Conservation (phyloP, 2,797 vertebrate genomes). For the Pseudochromis fuscus region DNA sequence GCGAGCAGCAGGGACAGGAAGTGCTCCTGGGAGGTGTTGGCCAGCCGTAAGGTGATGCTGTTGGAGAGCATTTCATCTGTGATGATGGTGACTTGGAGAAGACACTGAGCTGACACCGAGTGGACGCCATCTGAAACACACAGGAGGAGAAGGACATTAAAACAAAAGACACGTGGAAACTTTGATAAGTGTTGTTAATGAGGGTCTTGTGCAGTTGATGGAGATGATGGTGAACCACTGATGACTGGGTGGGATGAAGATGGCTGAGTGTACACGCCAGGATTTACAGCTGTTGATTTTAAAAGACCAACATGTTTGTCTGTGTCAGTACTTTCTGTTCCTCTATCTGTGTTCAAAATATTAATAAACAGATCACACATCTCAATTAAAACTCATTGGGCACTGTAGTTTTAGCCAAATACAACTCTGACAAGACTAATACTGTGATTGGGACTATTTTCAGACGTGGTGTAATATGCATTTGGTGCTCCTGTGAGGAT, state of each 20-base stretch:
- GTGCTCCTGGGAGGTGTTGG: slow-evolving; percentile 93
- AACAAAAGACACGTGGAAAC: not conserved
- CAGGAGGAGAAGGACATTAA: not conserved
- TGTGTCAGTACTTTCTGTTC: too few species aligned
- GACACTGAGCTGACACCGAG: slow-evolving; percentile 92
- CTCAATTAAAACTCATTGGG: too few species aligned
- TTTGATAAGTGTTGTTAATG: not conserved
- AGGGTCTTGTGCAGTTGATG: too few species aligned
- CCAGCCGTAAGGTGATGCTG: slow-evolving; percentile 94
- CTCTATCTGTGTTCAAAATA: too few species aligned
- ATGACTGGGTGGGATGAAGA: slow-evolving; percentile 8
- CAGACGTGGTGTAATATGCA: not conserved
- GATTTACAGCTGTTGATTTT: not conserved
- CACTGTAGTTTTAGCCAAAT: too few species aligned
- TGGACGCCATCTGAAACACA: slow-evolving; percentile 89
- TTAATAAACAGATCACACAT: too few species aligned
- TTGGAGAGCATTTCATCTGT: slow-evolving; percentile 97
- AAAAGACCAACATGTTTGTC: too few species aligned
- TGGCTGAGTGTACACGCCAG: not conserved
- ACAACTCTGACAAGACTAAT: too few species aligned
- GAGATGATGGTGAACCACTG: not conserved
- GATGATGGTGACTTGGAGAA: slow-evolving; percentile 94
- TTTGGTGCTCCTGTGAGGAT: not conserved
- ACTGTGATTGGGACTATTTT: slow-evolving; percentile 2
- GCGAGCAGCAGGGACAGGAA: slow-evolving; percentile 93